Evolutionary conservation across 2,113 vertebrate species (phyloP).

Genomic region (Tenebrosternarchus preto): DNA sequence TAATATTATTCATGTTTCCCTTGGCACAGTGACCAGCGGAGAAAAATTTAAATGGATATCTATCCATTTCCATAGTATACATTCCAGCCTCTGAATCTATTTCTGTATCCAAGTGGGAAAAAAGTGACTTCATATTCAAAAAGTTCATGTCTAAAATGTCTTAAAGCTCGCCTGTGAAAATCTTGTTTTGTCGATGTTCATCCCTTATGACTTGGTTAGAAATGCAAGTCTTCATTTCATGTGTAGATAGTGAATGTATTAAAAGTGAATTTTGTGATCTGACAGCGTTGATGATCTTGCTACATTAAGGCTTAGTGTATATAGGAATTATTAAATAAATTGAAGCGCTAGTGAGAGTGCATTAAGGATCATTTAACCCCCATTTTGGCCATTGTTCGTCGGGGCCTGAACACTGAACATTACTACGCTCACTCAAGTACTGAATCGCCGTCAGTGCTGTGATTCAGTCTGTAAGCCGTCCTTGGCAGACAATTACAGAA

Average conservation of each 20-base stretch:
- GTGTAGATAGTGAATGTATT: background rate
- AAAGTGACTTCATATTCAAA: no score
- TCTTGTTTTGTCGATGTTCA: background rate
- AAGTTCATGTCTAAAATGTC: no score
- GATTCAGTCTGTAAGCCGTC: background rate
- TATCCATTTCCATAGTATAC: background rate
- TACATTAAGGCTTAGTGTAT: conserved; percentile 22
- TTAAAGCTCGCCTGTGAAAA: no score
- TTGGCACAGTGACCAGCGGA: background rate
- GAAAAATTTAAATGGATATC: background rate
- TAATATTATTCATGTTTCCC: background rate
- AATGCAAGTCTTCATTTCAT: conserved; percentile 48
- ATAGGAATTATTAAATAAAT: conserved; percentile 14
- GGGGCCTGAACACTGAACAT: background rate
- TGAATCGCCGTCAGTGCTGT: no score
- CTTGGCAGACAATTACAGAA: background rate
- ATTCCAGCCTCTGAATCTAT: no score
- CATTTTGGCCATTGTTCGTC: background rate
- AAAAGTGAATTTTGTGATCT: background rate
- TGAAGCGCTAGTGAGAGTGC: background rate
- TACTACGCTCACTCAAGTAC: no score
- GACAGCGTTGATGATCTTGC: background rate
- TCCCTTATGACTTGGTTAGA: conserved; percentile 11
- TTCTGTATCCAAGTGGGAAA: no score
- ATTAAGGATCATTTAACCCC: background rate